These are phyloP conservation scores for Hypena proboscidalis DNA, from an alignment of 2,888 invertebrate species.

Conservation along the genomic window DNA sequence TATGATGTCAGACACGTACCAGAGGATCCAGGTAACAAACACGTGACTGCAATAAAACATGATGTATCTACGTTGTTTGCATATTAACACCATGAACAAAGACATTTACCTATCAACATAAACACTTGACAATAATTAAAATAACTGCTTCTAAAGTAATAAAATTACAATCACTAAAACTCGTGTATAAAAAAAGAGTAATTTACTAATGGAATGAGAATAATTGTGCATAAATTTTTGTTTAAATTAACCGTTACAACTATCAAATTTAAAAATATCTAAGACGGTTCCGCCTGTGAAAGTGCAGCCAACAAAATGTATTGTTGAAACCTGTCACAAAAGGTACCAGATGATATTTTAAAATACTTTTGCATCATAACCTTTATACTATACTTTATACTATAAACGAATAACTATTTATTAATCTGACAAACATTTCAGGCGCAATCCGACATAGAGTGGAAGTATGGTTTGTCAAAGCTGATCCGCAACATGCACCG, in stretches of 20 bases:
- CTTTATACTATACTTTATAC: background rate
- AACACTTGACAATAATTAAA: background rate
- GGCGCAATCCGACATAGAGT: slow-evolving; percentile 99
- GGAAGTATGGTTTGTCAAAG: slow-evolving; percentile 99
- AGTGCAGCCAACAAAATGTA: no score
- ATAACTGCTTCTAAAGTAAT: no score
- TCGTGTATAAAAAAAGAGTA: background rate
- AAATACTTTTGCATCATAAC: no score
- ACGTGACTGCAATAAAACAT: slow-evolving; percentile 34
- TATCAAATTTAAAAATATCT: no score
- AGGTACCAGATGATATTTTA: no score
- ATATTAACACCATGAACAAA: slow-evolving; percentile 24
- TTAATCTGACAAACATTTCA: no score
- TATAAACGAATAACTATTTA: background rate
- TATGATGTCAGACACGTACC: slow-evolving; percentile 99
- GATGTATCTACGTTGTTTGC: slow-evolving; percentile 23
- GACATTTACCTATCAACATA: background rate
- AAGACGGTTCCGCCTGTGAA: no score
- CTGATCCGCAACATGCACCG: slow-evolving; percentile 99
- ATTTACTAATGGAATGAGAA: no score
- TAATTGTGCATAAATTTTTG: no score
- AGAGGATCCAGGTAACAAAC: slow-evolving; percentile 96
- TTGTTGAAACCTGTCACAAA: no score
- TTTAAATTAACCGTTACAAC: background rate
- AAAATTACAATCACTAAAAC: no score